Percentiles rank a stretch among this genome's conserved stretches.
Evolutionary conservation across 2,888 invertebrate genomes (phyloP).

Genomic region (Polylopha cassiicola): DNA sequence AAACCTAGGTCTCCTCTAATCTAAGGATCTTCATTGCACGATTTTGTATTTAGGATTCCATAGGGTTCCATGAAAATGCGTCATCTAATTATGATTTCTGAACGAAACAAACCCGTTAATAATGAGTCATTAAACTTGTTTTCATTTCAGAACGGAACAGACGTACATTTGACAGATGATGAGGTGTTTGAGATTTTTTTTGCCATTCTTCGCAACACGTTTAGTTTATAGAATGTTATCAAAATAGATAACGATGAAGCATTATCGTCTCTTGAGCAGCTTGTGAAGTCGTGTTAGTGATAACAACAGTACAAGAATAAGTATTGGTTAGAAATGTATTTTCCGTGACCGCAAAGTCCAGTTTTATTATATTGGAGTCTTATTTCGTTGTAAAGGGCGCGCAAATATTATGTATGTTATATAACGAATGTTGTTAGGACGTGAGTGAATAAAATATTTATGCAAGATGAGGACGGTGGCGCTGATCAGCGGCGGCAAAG

Average conservation of each 20-base stretch:
- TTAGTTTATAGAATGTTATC: slow-evolving; percentile 59
- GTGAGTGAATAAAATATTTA: slow-evolving; percentile 43
- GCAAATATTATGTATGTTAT: slow-evolving; percentile 65
- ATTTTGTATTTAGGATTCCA: too few relatives aligned
- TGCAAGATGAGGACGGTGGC: slow-evolving; percentile 90
- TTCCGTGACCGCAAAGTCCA: slow-evolving; percentile 42
- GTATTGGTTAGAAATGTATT: slow-evolving; percentile 43
- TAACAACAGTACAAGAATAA: slow-evolving; percentile 29
- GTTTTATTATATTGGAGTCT: slow-evolving; percentile 50
- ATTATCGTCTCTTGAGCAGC: slow-evolving; percentile 36
- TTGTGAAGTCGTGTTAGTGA: slow-evolving; percentile 38
- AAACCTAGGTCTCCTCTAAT: too few relatives aligned
- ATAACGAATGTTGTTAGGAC: slow-evolving; percentile 54
- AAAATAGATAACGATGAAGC: slow-evolving; percentile 61
- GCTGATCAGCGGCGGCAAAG: slow-evolving; percentile 98
- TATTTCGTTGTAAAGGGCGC: slow-evolving; percentile 51
- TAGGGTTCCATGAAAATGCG: too few relatives aligned
- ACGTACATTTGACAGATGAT: slow-evolving; percentile 28
- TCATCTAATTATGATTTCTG: too few relatives aligned
- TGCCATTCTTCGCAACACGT: slow-evolving; percentile 42
- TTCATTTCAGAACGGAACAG: slow-evolving; percentile 25
- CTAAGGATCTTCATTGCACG: too few relatives aligned
- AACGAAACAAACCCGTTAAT: slow-evolving; percentile 1
- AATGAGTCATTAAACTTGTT: background rate
- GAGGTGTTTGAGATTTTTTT: slow-evolving; percentile 36